Percentiles rank a stretch among this genome's conserved stretches.
These are phyloP conservation scores for Phycodurus eques DNA, from an alignment of 2,113 vertebrate species.

Conservation along the genomic window DNA sequence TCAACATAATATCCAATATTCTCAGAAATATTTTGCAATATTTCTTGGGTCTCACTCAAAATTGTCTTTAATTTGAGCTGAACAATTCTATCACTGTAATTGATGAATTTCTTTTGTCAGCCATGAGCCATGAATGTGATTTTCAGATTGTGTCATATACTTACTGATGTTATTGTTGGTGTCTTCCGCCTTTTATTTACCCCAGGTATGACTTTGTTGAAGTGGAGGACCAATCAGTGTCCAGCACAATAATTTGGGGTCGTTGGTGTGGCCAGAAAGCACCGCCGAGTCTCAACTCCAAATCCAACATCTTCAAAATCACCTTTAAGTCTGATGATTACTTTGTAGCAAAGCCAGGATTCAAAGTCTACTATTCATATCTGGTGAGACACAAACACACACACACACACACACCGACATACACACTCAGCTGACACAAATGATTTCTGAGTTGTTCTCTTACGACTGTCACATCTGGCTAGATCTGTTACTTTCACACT, in stretches of 20 bases:
- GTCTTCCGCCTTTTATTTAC: constrained; percentile 10
- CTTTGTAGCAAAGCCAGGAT: constrained; percentile 96
- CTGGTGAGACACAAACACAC: constrained; percentile 78
- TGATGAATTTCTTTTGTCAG: no score
- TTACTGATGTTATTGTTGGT: background rate
- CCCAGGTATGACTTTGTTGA: constrained; percentile 95
- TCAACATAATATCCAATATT: background rate
- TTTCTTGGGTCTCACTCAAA: background rate
- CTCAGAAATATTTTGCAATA: background rate
- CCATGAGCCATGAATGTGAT: no score
- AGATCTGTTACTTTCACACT: constrained; percentile 19
- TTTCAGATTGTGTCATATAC: background rate
- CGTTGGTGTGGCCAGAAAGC: constrained; percentile 91
- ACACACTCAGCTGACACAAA: constrained; percentile 1
- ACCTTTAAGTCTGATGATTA: constrained; percentile 97
- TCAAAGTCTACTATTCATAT: constrained; percentile 89
- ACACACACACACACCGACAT: constrained; percentile 5
- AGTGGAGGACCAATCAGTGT: constrained; percentile 90
- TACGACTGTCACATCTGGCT: constrained; percentile 3
- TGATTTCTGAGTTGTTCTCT: background rate
- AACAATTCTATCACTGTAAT: no score
- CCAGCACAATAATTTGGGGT: constrained; percentile 87
- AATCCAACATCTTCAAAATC: constrained; percentile 87
- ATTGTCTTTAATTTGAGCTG: no score
- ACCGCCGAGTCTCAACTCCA: constrained; percentile 87